Percentiles rank a stretch among this genome's conserved stretches.
phyloP scores from a whole-genome alignment of 2,113 vertebrate species.

The Apistogramma diplotaenia region DNA sequence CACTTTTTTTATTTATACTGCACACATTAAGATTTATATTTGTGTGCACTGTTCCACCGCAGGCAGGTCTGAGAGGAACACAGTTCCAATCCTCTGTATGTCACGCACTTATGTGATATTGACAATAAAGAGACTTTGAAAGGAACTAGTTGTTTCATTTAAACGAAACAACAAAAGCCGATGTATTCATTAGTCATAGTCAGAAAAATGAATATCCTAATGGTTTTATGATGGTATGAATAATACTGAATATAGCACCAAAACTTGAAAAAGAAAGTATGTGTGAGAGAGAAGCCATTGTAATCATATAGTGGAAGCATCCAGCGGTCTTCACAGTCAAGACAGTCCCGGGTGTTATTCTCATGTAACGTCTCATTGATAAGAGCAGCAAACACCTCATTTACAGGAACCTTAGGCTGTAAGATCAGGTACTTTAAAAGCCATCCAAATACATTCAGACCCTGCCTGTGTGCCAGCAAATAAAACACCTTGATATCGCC shows the following conservation, averaged over 20 bases:
- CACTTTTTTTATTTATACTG: no score
- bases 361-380: conserved; percentile 78
- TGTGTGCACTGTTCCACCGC: no score
- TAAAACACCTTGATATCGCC: conserved; percentile 70
- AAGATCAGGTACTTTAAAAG: conserved; percentile 76
- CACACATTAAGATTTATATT: no score
- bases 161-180: background rate
- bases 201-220: background rate
- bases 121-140: background rate
- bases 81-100: no score
- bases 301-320: conserved; percentile 24
- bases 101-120: no score
- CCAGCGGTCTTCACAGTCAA: background rate
- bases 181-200: background rate
- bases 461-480: conserved; percentile 60
- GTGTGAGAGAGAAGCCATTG: conserved; percentile 20
- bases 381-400: conserved; percentile 75
- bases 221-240: background rate
- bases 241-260: background rate
- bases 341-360: conserved; percentile 29
- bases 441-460: conserved; percentile 69
- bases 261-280: background rate
- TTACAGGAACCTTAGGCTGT: conserved; percentile 72
- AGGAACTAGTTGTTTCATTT: background rate
- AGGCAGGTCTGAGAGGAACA: no score